Evolutionary conservation across 2,888 invertebrate species (phyloP).

Genomic region (Hydroisotoma schaefferi): DNA sequence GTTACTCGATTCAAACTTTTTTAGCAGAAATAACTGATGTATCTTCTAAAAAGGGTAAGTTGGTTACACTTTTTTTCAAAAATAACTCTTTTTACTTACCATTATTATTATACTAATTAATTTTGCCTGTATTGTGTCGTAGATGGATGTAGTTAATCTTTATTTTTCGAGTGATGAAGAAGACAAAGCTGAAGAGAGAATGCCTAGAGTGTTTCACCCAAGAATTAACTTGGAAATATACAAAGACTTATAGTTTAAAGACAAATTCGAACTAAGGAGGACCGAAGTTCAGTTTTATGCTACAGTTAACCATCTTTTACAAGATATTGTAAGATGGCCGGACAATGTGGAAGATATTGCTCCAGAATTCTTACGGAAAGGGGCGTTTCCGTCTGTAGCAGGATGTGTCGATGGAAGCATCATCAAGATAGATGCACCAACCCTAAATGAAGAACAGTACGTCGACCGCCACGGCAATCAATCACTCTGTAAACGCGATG

Average conservation of each 20-base stretch:
- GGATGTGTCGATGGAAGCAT: slow-evolving; percentile 33
- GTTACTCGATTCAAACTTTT: too few relatives aligned
- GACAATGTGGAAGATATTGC: slow-evolving; percentile 11
- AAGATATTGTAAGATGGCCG: slow-evolving; percentile 22
- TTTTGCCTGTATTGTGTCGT: too few relatives aligned
- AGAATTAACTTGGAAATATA: neutral
- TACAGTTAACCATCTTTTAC: slow-evolving; percentile 17
- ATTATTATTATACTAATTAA: too few relatives aligned
- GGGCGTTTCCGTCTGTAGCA: slow-evolving; percentile 33
- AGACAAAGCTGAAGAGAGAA: too few relatives aligned
- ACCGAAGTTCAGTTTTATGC: neutral
- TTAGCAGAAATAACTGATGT: too few relatives aligned
- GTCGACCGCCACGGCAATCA: slow-evolving; percentile 32
- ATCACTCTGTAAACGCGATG: slow-evolving; percentile 33
- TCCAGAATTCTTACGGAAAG: slow-evolving; percentile 6
- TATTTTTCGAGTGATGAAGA: too few relatives aligned
- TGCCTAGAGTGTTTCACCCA: neutral
- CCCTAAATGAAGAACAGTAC: slow-evolving; percentile 21
- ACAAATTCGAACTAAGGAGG: neutral
- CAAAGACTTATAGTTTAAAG: neutral
- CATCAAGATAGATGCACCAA: slow-evolving; percentile 28
- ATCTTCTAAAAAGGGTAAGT: too few relatives aligned
- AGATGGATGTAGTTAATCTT: too few relatives aligned
- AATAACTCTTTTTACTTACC: too few relatives aligned
- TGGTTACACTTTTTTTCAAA: too few relatives aligned